Percentiles rank a stretch among this genome's conserved stretches.
These are phyloP conservation scores for Erebia palarica DNA, from an alignment of 2,888 invertebrate genomes.

Conservation along the genomic window DNA sequence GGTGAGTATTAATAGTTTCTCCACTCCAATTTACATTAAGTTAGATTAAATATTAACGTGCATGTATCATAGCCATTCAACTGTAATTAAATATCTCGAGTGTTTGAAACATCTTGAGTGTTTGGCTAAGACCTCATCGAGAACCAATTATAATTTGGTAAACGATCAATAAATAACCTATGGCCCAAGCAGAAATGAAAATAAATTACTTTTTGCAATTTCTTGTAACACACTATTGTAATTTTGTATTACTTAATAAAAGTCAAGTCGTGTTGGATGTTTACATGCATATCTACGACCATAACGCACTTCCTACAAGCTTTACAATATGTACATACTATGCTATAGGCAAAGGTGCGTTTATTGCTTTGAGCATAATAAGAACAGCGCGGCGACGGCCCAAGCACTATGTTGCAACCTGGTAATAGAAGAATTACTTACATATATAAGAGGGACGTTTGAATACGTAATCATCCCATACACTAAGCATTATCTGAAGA, in stretches of 20 bases:
- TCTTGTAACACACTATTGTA: conserved; percentile 70
- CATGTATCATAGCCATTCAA: too few species aligned
- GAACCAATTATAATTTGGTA: conserved; percentile 38
- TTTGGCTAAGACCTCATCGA: conserved; percentile 26
- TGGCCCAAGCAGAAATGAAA: conserved; percentile 47
- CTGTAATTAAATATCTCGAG: too few species aligned
- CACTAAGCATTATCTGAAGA: conserved; percentile 60
- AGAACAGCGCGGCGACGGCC: conserved; percentile 53
- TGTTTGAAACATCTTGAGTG: too few species aligned
- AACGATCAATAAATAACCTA: conserved; percentile 43
- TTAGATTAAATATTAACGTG: too few species aligned
- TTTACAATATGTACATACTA: conserved; percentile 9
- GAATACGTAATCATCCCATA: conserved; percentile 72
- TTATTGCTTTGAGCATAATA: conserved; percentile 56
- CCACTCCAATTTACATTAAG: too few species aligned
- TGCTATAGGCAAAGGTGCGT: conserved; percentile 10
- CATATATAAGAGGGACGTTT: conserved; percentile 75
- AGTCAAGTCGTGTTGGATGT: conserved; percentile 57
- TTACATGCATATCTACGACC: conserved; percentile 49
- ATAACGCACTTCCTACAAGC: conserved; percentile 1
- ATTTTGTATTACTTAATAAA: conserved; percentile 61
- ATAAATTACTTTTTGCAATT: conserved; percentile 58
- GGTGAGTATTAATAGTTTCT: too few species aligned
- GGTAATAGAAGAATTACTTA: conserved; percentile 69
- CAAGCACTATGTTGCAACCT: conserved; percentile 66